Evolutionary conservation across 2,113 vertebrate species (phyloP), one percentile per base, ranked within the genome.

Genomic region (Leucopsar rothschildi): DNA sequence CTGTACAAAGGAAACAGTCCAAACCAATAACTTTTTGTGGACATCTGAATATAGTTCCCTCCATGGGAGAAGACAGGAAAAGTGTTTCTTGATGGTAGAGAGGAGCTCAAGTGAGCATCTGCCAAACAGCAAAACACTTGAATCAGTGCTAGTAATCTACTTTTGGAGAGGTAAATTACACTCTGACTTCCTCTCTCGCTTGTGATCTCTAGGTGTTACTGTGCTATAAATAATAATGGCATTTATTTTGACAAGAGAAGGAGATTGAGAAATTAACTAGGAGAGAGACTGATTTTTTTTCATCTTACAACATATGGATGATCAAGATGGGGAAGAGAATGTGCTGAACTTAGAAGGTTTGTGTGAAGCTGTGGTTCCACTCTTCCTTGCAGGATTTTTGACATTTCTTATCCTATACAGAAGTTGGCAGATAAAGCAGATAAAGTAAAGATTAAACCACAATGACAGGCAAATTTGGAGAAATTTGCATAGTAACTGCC

Each of bases 151-250:
- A 44, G 23, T 68, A 82, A 64, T 75, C 78, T 64, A 39, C 85
- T 82, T 95, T 47, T 53, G 69, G 42, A 60, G 60, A 85, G 47
- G n/a, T 42, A 53, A 86, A 77, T 76, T 76, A 24, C 49, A 80
- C n/a, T 7, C 24, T 83, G 56, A 73, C 64, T 88, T 92, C 45
- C 52, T 6, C 2, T 77, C 42, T 76, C 31, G 21, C 25, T 80
- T 80, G 42, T 49, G 31, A 80, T 65, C 37, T 80, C 18, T 80
- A 53, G 37, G 25, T 86, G 45, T 56, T 88, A 64, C 33, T 44
- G 77, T 55, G 28, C 53, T 94, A 80, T 77, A 87, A 92, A 82
- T 92, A 96, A 91, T 63, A 84, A 87, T n/a, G 71, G 9, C 60
- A 82, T 28, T 83, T 82, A n/a, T 81, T 92, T 64, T 82, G 59